These are phyloP conservation scores for Podargus strigoides DNA, from an alignment of 2,797 vertebrate species.

Conservation along the genomic window DNA sequence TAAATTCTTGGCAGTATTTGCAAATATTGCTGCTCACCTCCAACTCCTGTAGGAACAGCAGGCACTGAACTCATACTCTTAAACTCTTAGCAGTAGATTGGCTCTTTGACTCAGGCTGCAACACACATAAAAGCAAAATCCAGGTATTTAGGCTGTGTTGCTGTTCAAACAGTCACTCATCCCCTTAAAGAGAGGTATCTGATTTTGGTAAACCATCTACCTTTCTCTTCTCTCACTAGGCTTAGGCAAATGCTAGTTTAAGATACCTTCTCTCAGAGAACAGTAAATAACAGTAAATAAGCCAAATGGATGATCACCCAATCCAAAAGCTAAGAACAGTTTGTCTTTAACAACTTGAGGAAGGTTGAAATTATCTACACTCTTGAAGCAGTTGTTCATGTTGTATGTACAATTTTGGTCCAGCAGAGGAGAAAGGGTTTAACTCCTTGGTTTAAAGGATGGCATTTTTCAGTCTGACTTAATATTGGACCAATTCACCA, in stretches of 20 bases:
- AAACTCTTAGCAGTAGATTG: background rate
- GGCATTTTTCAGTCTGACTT: background rate
- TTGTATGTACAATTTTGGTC: background rate
- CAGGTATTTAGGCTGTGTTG: background rate
- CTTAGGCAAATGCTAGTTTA: background rate
- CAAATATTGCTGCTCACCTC: background rate
- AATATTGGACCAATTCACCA: background rate
- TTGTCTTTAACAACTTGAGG: background rate
- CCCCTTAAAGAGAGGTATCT: background rate
- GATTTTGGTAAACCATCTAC: background rate
- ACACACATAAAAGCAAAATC: background rate
- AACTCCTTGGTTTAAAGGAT: background rate
- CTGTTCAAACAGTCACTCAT: background rate
- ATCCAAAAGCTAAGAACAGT: background rate
- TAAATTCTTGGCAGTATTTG: too few species aligned
- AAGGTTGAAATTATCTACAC: background rate
- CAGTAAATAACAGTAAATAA: background rate
- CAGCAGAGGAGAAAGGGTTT: background rate
- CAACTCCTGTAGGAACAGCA: background rate
- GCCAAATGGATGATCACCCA: background rate
- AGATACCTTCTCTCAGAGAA: background rate
- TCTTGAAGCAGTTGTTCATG: slow-evolving; percentile 1
- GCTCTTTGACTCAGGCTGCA: background rate
- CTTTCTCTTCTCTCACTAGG: background rate
- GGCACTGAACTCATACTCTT: background rate